A percentile compares a stretch with the other conserved stretches of the same genome.
phyloP scores from a whole-genome alignment of 2,888 invertebrate genomes.

The Polietes domitor region DNA sequence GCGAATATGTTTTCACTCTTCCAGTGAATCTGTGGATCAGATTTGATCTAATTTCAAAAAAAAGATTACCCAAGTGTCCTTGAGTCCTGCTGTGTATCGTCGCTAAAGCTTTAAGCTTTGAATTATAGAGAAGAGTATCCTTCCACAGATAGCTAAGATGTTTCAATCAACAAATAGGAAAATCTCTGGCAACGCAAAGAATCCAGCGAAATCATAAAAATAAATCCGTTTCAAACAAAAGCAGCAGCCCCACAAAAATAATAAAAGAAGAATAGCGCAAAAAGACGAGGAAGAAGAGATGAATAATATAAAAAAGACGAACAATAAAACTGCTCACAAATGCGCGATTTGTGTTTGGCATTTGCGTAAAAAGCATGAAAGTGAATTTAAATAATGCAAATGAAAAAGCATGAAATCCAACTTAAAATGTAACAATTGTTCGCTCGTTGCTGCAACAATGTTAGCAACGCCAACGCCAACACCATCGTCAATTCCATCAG shows the following conservation, averaged over 20 bases:
- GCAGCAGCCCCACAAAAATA: not conserved
- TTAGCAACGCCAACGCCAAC: not conserved
- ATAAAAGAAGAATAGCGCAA: conserved; percentile 36
- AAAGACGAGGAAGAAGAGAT: conserved; percentile 30
- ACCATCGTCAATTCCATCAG: not conserved
- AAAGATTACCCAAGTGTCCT: not conserved
- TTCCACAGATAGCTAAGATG: conserved; percentile 7
- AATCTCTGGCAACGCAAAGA: conserved; percentile 7
- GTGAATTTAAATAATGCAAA: conserved; percentile 68
- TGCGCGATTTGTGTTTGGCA: conserved; percentile 64
- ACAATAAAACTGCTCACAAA: conserved; percentile 63
- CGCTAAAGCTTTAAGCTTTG: too few species aligned
- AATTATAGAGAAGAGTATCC: not conserved
- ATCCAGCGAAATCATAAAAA: conserved; percentile 36
- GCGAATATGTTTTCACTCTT: too few species aligned
- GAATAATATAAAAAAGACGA: conserved; percentile 49
- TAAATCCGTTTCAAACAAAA: conserved; percentile 26
- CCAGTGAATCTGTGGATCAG: too few species aligned
- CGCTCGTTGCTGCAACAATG: conserved; percentile 26
- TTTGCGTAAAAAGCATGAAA: conserved; percentile 64
- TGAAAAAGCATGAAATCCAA: conserved; percentile 50
- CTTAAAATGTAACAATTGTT: conserved; percentile 57
- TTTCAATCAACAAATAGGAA: not conserved
- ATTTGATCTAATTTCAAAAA: too few species aligned
- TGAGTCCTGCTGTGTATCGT: conserved; percentile 9